A percentile compares a stretch with the other conserved stretches of the same genome.
Conservation (phyloP, 2,888 invertebrate genomes). For the Dryomyza anilis region DNA sequence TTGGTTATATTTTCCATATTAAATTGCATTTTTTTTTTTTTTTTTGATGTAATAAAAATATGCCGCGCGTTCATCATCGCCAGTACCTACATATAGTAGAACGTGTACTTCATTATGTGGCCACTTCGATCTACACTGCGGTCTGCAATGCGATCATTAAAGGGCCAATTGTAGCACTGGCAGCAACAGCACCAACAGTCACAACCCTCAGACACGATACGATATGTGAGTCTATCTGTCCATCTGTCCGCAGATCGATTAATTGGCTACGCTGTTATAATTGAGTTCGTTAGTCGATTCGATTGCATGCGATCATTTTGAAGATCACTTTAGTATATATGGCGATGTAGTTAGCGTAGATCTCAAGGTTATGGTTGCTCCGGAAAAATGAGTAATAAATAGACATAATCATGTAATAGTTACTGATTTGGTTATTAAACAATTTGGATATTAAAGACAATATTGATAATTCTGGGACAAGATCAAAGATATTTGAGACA, state of each 20-base stretch:
- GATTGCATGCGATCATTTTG: too few relatives aligned
- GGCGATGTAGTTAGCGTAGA: too few relatives aligned
- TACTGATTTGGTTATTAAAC: too few relatives aligned
- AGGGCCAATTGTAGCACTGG: neutral
- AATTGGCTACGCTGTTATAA: conserved; percentile 23
- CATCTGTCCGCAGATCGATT: conserved; percentile 15
- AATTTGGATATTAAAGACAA: too few relatives aligned
- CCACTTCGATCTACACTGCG: neutral
- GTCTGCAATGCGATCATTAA: neutral
- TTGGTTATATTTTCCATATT: conserved; percentile 23
- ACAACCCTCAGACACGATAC: neutral
- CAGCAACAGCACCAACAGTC: neutral
- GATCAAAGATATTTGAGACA: too few relatives aligned
- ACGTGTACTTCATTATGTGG: conserved; percentile 21
- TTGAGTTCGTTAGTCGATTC: conserved; percentile 19
- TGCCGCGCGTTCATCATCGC: neutral
- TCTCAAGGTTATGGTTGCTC: too few relatives aligned
- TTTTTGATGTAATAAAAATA: conserved; percentile 12
- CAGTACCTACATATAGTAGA: neutral
- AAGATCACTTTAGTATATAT: too few relatives aligned
- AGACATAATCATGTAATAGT: too few relatives aligned
- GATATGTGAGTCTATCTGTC: neutral
- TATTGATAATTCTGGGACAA: too few relatives aligned
- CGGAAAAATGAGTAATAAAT: too few relatives aligned
- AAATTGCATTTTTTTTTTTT: conserved; percentile 31